These are phyloP conservation scores for Microctonus aethiopoides DNA, from an alignment of 2,888 invertebrate genomes.

Conservation along the genomic window DNA sequence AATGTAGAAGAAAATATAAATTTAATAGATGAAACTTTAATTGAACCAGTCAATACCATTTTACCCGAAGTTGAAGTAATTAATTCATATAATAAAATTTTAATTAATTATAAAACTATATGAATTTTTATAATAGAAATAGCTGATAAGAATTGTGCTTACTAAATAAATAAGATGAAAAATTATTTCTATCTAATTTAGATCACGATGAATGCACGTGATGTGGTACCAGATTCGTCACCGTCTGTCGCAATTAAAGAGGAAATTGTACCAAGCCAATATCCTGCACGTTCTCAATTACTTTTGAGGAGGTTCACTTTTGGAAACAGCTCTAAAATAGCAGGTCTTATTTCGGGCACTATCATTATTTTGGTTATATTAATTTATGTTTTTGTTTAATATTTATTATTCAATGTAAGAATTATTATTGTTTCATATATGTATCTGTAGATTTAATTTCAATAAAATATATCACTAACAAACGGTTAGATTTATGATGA, in stretches of 20 bases:
- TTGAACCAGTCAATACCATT: not conserved
- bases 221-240: constrained; percentile 1
- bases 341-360: constrained; percentile 43
- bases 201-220: not conserved
- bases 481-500: not conserved
- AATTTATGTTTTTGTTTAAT: constrained; percentile 43
- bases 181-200: not conserved
- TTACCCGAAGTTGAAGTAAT: not conserved
- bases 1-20: not conserved
- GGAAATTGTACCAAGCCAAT: not conserved
- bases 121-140: not conserved
- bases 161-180: not conserved
- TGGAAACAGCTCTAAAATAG: constrained; percentile 44
- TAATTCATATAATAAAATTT: not conserved
- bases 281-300: not conserved
- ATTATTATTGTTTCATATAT: not conserved
- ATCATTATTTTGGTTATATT: constrained; percentile 42
- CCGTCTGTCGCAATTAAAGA: not conserved
- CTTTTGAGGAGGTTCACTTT: constrained; percentile 34
- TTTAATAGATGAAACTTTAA: not conserved
- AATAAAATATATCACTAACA: not conserved
- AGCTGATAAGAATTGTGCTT: not conserved
- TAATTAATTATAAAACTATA: not conserved
- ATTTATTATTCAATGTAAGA: not conserved
- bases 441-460: not conserved